Base-by-base conservation (phyloP, 2,113 vertebrate genomes). In the Pardalotus punctatus region DNA sequence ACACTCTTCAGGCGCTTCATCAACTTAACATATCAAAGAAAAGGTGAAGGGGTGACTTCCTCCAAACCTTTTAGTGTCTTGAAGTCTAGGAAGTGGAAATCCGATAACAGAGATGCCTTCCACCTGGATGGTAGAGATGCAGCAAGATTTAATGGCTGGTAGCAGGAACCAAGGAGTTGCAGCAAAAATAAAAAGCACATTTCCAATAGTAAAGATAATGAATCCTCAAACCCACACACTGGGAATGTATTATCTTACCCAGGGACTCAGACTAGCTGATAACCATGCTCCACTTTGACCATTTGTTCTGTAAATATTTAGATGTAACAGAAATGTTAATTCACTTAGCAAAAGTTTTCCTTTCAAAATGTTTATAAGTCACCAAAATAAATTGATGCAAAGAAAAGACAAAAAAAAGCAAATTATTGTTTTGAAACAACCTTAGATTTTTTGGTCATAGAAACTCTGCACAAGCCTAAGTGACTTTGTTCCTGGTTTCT, bases 41-140 rank as follows among this genome's bases (percentile, higher is more conserved):
- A 91, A 80, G 43, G 14, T 10, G 10, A 66, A 87, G 9, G 28
- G 9, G 12, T 88, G 20, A 72, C 25, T 82, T 93, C 31, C 56
- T 67, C 22, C 43, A 79, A 74, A 58, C 8, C 14, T 60, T 47
- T 78, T 71, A 74, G 70, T 40, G 24, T 18, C 31, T 88, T 83
- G 53, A 86, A 82, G 8, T 51, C 24, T 38, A 61, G 66, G 28
- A 78, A 81, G 33, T 21, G 12, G 56, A 76, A 87, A 92, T 45
- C 15, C 0, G 0, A 5, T 76, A 91, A 61, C 8, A 72, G 38
- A 74, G 53, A 40, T 0, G 3, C 42, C 21, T 77, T 93, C 47
- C 11, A 67, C n/a, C 9, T 57, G n/a, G 10, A 36, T 70, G 29
- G 13, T 19, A 84, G 57, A 94, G 62, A 29, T 61, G 36, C 51